Evolutionary conservation across 2,888 invertebrate species (phyloP).

Genomic region (Oligia fasciuncula): DNA sequence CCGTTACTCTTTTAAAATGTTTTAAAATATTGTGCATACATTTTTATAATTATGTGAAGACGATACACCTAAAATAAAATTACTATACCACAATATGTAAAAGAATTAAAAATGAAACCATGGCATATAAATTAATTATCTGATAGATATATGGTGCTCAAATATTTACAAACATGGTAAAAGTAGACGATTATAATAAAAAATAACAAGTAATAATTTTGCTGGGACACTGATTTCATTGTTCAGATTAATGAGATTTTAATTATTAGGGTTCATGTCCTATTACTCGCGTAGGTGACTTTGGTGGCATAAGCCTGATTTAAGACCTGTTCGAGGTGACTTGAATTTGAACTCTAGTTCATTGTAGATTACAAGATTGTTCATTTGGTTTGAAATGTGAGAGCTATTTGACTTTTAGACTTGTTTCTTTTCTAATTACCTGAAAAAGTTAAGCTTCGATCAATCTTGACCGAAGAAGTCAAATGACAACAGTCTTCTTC

Average conservation of each 20-base stretch:
- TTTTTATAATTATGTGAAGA: too few relatives aligned
- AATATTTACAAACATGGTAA: too few relatives aligned
- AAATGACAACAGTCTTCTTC: background rate
- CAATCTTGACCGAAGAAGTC: conserved; percentile 1
- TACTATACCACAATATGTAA: too few relatives aligned
- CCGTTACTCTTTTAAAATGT: too few relatives aligned
- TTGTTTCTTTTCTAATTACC: background rate
- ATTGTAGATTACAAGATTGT: conserved; percentile 7
- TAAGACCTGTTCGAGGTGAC: conserved; percentile 3
- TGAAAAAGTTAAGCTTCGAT: background rate
- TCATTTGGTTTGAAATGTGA: conserved; percentile 2
- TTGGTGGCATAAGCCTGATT: background rate
- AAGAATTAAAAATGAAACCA: too few relatives aligned
- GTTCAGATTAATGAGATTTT: conserved; percentile 30
- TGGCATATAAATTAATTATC: too few relatives aligned
- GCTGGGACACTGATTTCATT: background rate
- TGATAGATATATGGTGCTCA: too few relatives aligned
- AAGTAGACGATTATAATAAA: too few relatives aligned
- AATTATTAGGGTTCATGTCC: background rate
- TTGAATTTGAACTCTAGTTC: conserved; percentile 4
- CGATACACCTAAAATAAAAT: too few relatives aligned
- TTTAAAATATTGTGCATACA: too few relatives aligned
- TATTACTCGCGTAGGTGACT: background rate
- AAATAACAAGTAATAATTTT: background rate
- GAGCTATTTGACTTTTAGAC: conserved; percentile 14